Conservation (phyloP, 2,113 vertebrate genomes). For the Smithornis capensis region DNA sequence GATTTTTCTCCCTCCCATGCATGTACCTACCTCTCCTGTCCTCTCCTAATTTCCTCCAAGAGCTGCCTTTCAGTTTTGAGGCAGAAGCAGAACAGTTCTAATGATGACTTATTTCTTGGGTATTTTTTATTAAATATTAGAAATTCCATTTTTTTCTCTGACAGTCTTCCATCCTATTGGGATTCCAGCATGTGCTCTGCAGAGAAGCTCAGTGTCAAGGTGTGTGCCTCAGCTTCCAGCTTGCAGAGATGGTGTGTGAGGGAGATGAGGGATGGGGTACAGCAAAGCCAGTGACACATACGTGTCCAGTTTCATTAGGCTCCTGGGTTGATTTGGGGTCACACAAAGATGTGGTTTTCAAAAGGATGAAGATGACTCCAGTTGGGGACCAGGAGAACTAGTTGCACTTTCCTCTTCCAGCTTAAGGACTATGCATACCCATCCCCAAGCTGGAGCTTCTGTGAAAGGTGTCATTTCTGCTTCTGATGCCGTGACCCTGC, state of each 20-base stretch:
- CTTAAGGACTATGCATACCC: neutral
- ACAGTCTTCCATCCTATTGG: rapidly evolving
- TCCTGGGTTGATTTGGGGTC: neutral
- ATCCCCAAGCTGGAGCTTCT: neutral
- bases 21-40: neutral
- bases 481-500: no score
- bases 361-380: neutral
- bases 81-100: neutral
- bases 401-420: neutral
- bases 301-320: neutral
- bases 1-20: neutral
- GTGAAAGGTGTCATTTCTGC: neutral
- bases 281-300: no score
- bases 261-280: neutral
- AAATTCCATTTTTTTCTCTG: neutral
- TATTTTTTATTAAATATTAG: neutral
- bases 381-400: neutral
- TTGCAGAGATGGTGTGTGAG: rapidly evolving
- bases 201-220: neutral
- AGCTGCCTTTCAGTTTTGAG: neutral
- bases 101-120: neutral
- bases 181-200: rapidly evolving
- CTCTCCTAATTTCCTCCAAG: neutral
- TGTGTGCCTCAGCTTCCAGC: neutral
- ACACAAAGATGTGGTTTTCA: neutral